A percentile compares a stretch with the other conserved stretches of the same genome.
Conservation (phyloP, 92 coral and sea anemone species). For the Epizoanthus fatuus region DNA sequence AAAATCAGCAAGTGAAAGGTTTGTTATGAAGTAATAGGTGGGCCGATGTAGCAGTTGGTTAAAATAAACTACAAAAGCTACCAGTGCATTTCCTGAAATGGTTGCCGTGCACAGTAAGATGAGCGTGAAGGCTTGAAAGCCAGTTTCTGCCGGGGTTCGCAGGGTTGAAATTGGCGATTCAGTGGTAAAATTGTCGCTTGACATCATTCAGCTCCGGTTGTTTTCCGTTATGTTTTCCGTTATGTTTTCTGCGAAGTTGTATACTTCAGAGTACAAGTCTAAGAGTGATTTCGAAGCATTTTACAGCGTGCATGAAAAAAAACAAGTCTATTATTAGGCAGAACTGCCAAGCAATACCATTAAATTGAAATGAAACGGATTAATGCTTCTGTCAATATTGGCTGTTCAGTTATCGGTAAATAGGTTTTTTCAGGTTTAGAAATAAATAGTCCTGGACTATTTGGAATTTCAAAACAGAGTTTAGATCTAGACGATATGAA, state of each 20-base stretch:
- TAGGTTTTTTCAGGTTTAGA: background rate
- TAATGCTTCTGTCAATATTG: constrained; percentile 29
- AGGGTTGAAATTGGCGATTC: background rate
- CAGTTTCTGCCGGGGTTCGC: constrained; percentile 2
- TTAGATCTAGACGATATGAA: background rate
- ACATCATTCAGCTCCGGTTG: background rate
- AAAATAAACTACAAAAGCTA: constrained; percentile 7
- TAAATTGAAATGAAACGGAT: constrained; percentile 18
- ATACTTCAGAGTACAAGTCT: background rate
- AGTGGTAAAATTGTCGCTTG: background rate
- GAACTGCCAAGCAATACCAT: background rate
- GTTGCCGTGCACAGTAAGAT: constrained; percentile 26
- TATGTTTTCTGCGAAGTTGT: background rate
- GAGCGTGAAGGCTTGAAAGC: constrained; percentile 24
- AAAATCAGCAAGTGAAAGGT: constrained; percentile 37
- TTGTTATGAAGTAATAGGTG: constrained; percentile 40
- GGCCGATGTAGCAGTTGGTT: constrained; percentile 25
- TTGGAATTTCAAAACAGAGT: background rate
- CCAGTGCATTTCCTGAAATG: constrained; percentile 14
- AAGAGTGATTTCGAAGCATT: background rate
- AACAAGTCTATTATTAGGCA: background rate
- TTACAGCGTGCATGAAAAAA: background rate
- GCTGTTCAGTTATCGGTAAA: constrained; percentile 20
- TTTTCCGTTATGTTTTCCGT: background rate
- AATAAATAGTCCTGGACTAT: background rate